Percentiles rank a stretch among this genome's conserved stretches.
Conservation (phyloP, 2,797 vertebrate genomes). For the Mormyrus hasselquistii region DNA sequence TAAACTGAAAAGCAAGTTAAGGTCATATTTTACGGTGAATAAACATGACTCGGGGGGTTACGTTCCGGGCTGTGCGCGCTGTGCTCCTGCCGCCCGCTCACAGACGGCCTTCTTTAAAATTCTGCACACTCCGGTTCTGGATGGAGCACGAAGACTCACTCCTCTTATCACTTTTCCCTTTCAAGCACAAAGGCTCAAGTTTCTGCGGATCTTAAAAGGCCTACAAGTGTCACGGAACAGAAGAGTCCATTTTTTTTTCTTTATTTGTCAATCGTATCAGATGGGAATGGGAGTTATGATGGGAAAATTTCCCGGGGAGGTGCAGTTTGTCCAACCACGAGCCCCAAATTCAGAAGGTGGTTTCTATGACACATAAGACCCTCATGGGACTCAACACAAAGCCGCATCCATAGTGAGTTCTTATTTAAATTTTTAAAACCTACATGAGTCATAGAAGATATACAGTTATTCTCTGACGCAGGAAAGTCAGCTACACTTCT, state of each 20-base stretch:
- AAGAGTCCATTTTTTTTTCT: not conserved
- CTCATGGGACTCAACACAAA: not conserved
- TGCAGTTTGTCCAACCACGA: not conserved
- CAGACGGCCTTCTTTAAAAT: conserved; percentile 7
- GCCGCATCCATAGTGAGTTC: not conserved
- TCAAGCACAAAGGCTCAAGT: not conserved
- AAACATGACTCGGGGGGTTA: not conserved
- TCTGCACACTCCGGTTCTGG: not conserved
- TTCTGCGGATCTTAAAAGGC: not conserved
- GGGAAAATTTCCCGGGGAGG: not conserved
- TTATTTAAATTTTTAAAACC: not conserved
- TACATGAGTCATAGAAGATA: not conserved
- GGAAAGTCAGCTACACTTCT: not conserved
- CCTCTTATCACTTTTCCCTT: not conserved
- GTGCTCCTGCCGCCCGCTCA: not conserved
- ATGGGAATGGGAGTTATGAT: not conserved
- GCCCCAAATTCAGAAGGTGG: not conserved
- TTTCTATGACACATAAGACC: not conserved
- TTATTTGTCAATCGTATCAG: conserved; percentile 1
- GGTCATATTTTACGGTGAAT: not conserved
- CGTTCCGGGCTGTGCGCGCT: not conserved
- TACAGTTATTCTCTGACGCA: not conserved
- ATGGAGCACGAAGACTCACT: not conserved
- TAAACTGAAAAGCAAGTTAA: not conserved
- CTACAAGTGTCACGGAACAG: not conserved